A percentile compares a stretch with the other conserved stretches of the same genome.
Evolutionary conservation across 2,113 vertebrate species (phyloP).

Genomic region (Cyanistes caeruleus): DNA sequence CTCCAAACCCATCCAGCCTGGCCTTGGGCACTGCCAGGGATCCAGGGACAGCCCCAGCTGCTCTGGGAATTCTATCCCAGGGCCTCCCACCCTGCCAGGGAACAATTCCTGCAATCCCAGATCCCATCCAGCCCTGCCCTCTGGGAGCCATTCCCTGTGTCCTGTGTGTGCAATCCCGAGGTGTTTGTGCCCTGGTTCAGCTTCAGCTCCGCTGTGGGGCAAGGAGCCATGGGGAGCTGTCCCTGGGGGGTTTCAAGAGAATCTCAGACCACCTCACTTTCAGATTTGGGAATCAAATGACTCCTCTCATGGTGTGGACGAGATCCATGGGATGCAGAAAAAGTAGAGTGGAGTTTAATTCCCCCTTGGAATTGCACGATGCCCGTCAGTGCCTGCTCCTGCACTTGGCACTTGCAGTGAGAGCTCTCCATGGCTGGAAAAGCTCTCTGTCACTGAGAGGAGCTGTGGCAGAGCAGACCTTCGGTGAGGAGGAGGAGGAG

Average conservation of each 20-base stretch:
- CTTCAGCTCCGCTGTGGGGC: background rate
- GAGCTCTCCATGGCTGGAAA: background rate
- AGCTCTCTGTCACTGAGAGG: background rate
- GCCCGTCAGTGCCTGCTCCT: background rate
- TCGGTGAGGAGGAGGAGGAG: background rate
- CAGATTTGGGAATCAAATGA: background rate
- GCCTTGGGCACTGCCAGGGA: background rate
- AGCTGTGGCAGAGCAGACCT: background rate
- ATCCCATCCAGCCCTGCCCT: accelerated
- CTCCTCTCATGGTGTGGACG: background rate
- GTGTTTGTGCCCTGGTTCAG: background rate
- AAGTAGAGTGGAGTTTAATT: background rate
- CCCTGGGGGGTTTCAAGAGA: accelerated
- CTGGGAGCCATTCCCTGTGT: background rate
- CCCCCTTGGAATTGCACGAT: background rate
- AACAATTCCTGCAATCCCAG: accelerated
- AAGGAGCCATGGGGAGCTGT: background rate
- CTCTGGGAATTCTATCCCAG: background rate
- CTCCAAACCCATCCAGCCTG: background rate
- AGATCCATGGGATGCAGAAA: background rate
- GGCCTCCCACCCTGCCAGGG: no score
- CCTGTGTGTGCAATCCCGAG: background rate
- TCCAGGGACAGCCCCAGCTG: background rate
- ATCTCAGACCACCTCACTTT: background rate
- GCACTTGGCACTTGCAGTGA: background rate